Evolutionary conservation across 2,888 invertebrate species (phyloP), one percentile per base, ranked within the genome.

Genomic region (Drosophila fungiperda): DNA sequence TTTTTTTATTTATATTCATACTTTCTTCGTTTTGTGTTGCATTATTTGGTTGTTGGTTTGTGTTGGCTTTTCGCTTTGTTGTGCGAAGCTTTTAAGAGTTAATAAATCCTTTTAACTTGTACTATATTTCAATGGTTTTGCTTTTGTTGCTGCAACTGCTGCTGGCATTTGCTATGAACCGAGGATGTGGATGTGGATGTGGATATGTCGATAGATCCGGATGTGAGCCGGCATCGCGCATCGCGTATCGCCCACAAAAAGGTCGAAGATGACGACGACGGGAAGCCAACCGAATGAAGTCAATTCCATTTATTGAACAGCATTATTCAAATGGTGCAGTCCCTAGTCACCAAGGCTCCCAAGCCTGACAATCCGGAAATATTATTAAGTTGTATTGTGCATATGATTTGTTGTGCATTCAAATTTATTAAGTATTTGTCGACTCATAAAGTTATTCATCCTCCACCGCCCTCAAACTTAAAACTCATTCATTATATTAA

Each of bases 101-200:
- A 84, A 89, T 89, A 87, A 88, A 88, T 88, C 87, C 87, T 87
- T 86, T 89, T 89, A 86, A 87, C 84, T 84, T 87, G 78, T 86
- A 78, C 89, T 83, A 89, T 89, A 89, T 86, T 89, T 87, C 87
- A 87, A 87, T 87, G 82, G 66, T 61, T 66, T 54, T 58, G 65
- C 64, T 55, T 62, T 48, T 60, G 73, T 53, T 63, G 71, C 68
- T 70, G 71, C 68, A 50, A 63, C 64, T 68, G 73, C 58, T 58
- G 63, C 36, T 62, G 75, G 63, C 66, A 74, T 74, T 76, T 68
- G 66, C 65, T 73, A 23, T 76, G 63, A 81, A 73, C 67, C 55
- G 61, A 75, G 68, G 68, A 74, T 88, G 71, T 80, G 81, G 33
- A 55, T 55, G 70, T 80, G 81, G 57, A 33, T 36, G 67, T 79